Evolutionary conservation across 2,113 vertebrate genomes (phyloP).

Genomic region (Dipodomys ordii): DNA sequence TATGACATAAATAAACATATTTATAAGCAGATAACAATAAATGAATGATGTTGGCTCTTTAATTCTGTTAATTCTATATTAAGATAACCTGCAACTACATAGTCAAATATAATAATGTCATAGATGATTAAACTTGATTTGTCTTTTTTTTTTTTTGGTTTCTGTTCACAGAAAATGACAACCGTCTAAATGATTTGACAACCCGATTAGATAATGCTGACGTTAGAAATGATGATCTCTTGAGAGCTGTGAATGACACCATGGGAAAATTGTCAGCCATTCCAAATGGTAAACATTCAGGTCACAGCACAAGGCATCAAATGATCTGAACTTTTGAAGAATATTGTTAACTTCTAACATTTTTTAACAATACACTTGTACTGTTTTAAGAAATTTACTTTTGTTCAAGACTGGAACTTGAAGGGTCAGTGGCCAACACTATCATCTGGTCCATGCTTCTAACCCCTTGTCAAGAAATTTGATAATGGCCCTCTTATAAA

Average conservation of each 20-base stretch:
- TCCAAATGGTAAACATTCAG: constrained; percentile 90
- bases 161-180: constrained; percentile 88
- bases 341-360: neutral
- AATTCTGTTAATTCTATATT: neutral
- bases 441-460: no score
- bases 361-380: neutral
- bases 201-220: constrained; percentile 90
- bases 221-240: constrained; percentile 91
- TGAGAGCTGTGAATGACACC: constrained; percentile 92
- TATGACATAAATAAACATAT: neutral
- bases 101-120: neutral
- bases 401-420: neutral
- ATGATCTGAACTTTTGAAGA: neutral
- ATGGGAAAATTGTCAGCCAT: constrained; percentile 92
- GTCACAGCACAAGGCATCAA: no score
- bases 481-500: neutral
- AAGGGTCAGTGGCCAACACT: no score
- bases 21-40: neutral
- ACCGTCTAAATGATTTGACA: constrained; percentile 88
- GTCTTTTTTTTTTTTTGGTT: neutral
- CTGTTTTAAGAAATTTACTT: no score
- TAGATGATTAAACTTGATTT: neutral
- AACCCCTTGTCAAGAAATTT: neutral
- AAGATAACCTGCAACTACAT: neutral
- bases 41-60: neutral